phyloP scores from a whole-genome alignment of 1,140 invertebrate species.

The Thrips palmi region DNA sequence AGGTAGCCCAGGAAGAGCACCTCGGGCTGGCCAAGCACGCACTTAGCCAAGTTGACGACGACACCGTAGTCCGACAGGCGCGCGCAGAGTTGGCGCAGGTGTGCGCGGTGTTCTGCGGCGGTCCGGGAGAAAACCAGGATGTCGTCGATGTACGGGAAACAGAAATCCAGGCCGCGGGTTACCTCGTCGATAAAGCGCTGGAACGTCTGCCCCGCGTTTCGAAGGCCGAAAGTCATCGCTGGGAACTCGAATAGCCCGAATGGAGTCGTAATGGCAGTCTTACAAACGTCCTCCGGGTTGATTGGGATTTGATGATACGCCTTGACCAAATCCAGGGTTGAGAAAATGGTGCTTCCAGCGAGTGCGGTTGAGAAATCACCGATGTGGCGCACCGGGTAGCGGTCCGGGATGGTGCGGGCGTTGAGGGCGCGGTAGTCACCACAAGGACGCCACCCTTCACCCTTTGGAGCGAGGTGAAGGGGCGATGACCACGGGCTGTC shows the following conservation, averaged over 20 bases:
- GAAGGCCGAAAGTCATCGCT: constrained; percentile 22
- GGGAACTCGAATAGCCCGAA: constrained; percentile 22
- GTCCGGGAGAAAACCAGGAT: constrained; percentile 19
- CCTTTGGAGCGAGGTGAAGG: constrained; percentile 25
- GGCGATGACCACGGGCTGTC: constrained; percentile 24
- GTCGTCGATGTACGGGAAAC: constrained; percentile 21
- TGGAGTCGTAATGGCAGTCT: constrained; percentile 20
- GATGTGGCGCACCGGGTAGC: constrained; percentile 22
- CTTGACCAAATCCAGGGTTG: constrained; percentile 24
- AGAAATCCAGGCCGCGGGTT: constrained; percentile 18
- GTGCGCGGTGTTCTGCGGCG: constrained; percentile 16
- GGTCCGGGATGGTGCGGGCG: constrained; percentile 20
- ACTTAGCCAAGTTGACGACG: constrained; percentile 19
- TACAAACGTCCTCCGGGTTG: constrained; percentile 17
- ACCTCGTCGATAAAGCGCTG: constrained; percentile 29
- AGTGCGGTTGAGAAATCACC: constrained; percentile 20
- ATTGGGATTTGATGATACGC: constrained; percentile 29
- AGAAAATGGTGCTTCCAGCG: constrained; percentile 22
- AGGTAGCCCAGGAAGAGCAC: constrained; percentile 19
- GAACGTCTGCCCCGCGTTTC: constrained; percentile 25
- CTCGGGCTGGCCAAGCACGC: constrained; percentile 16
- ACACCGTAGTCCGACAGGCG: constrained; percentile 17
- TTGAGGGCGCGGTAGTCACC: constrained; percentile 30
- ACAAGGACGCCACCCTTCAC: constrained; percentile 23
- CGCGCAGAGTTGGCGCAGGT: constrained; percentile 16